phyloP scores from a whole-genome alignment of 1,140 invertebrate species.

The Drosophila littoralis region DNA sequence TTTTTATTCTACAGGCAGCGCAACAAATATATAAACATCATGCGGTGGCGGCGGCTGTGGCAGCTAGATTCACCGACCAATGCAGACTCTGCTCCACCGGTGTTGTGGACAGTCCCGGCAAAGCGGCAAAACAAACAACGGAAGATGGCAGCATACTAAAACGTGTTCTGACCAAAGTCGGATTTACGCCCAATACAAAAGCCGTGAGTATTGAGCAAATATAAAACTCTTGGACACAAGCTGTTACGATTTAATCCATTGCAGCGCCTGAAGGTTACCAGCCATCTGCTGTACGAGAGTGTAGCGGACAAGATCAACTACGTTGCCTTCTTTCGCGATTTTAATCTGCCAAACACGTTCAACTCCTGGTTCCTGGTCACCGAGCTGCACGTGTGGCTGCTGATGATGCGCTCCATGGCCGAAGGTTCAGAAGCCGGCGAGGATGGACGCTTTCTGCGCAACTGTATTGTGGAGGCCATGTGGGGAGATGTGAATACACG shows the following conservation, averaged over 20 bases:
- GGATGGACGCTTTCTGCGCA: slow-evolving; percentile 89
- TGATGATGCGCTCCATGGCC: slow-evolving; percentile 90
- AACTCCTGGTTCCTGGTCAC: slow-evolving; percentile 93
- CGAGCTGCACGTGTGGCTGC: slow-evolving; percentile 94
- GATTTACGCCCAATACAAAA: slow-evolving; percentile 77
- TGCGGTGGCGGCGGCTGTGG: slow-evolving; percentile 6
- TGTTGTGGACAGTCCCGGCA: slow-evolving; percentile 52
- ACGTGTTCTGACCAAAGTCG: slow-evolving; percentile 77
- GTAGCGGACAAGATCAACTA: slow-evolving; percentile 88
- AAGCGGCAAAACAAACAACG: slow-evolving; percentile 42
- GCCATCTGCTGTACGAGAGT: slow-evolving; percentile 88
- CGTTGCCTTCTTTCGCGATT: slow-evolving; percentile 87
- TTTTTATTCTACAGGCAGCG: slow-evolving; percentile 39
- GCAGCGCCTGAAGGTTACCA: slow-evolving; percentile 86
- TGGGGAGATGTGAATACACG: slow-evolving; percentile 92
- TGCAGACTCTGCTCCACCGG: slow-evolving; percentile 59
- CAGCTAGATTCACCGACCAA: slow-evolving; percentile 24
- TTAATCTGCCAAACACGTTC: slow-evolving; percentile 91
- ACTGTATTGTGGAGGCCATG: slow-evolving; percentile 90
- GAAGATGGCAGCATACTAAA: slow-evolving; percentile 70
- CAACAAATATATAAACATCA: slow-evolving; percentile 44
- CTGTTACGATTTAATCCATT: slow-evolving; percentile 36
- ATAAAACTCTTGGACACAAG: not conserved
- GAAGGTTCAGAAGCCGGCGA: slow-evolving; percentile 87
- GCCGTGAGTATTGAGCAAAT: slow-evolving; percentile 50